Evolutionary conservation across 1,140 invertebrate genomes (phyloP).

Genomic region (Drosophila punjabiensis): DNA sequence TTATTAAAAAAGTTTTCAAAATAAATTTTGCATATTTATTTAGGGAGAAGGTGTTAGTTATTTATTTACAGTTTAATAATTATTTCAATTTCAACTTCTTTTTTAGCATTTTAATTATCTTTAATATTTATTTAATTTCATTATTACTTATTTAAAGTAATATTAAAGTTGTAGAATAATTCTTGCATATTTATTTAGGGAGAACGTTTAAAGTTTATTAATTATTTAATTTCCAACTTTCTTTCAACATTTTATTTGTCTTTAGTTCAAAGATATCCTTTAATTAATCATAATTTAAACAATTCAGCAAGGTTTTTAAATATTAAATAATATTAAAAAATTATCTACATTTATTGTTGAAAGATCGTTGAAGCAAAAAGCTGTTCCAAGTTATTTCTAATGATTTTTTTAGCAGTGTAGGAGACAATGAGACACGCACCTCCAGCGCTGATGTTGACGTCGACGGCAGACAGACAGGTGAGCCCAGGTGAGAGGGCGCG

Average conservation of each 20-base stretch:
- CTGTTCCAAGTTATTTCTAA: neutral
- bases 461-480: constrained; percentile 38
- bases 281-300: no score
- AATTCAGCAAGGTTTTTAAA: no score
- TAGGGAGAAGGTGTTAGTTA: no score
- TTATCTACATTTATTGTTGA: neutral
- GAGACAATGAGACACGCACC: constrained; percentile 78
- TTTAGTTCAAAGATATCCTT: neutral
- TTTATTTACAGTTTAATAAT: no score
- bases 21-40: no score
- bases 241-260: neutral
- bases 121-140: no score
- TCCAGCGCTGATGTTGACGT: constrained; percentile 28
- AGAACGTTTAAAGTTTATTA: neutral
- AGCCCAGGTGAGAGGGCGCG: constrained; percentile 10
- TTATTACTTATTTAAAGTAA: no score
- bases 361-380: neutral
- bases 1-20: no score
- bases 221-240: neutral
- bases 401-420: constrained; percentile 14
- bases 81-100: no score
- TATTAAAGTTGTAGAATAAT: no score
- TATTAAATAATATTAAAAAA: neutral
- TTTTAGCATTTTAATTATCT: no score
- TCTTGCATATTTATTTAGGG: neutral